Evolutionary conservation across 2,797 vertebrate genomes (phyloP).

Genomic region (Arctocebus calabarensis): DNA sequence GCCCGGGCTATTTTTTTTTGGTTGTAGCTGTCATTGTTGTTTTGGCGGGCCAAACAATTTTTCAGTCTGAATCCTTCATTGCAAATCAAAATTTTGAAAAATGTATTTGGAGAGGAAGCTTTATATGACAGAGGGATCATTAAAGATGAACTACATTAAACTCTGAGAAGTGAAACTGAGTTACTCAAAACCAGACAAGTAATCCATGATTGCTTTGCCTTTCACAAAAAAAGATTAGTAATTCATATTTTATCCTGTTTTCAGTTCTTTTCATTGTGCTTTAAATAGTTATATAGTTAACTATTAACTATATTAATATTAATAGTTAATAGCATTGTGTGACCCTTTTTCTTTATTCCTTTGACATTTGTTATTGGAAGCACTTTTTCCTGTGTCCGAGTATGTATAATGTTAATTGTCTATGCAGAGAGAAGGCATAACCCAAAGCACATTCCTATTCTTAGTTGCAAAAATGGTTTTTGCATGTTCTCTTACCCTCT

Average conservation of each 20-base stretch:
- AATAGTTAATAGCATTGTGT: constrained; percentile 35
- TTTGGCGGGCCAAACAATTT: not conserved
- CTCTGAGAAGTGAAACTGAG: constrained; percentile 52
- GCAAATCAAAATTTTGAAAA: constrained; percentile 44
- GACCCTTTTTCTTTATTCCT: not conserved
- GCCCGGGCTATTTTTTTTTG: too few species aligned
- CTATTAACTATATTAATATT: too few species aligned
- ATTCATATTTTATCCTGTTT: constrained; percentile 25
- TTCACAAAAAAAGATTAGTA: not conserved
- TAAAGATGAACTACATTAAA: constrained; percentile 14
- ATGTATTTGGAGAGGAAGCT: constrained; percentile 28
- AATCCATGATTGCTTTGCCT: not conserved
- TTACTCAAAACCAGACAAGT: not conserved
- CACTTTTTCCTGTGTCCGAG: constrained; percentile 33
- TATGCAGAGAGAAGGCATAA: not conserved
- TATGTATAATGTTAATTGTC: not conserved
- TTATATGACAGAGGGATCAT: not conserved
- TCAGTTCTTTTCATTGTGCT: constrained; percentile 45
- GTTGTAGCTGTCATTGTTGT: too few species aligned
- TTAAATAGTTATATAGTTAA: constrained; percentile 42
- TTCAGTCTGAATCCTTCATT: not conserved
- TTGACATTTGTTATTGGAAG: not conserved
- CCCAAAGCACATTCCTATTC: not conserved
- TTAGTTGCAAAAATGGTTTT: constrained; percentile 40
- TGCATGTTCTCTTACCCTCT: not conserved